These are phyloP conservation scores for Labia minor DNA, from an alignment of 2,888 invertebrate species.

Conservation along the genomic window DNA sequence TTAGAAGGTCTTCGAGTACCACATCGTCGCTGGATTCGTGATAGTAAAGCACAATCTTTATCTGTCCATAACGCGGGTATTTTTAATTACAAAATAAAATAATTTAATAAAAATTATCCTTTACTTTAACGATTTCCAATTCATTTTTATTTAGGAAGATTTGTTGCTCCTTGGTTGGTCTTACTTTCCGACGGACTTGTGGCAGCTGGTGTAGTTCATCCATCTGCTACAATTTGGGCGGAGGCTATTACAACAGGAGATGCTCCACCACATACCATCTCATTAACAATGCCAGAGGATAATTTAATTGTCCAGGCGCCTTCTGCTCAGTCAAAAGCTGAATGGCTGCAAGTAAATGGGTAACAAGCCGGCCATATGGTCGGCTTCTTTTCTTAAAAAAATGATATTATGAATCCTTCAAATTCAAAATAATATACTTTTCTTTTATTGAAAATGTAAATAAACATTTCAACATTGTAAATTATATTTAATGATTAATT, in stretches of 20 bases:
- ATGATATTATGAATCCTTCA: no score
- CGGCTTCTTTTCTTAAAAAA: no score
- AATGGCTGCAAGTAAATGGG: constrained; percentile 50
- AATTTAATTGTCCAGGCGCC: constrained; percentile 53
- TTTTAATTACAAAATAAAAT: no score
- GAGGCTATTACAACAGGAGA: constrained; percentile 36
- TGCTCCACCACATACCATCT: constrained; percentile 45
- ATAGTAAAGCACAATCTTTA: constrained; percentile 60
- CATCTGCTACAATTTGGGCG: constrained; percentile 68
- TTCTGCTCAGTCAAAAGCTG: constrained; percentile 58
- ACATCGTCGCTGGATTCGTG: constrained; percentile 62
- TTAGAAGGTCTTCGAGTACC: constrained; percentile 51
- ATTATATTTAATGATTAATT: no score
- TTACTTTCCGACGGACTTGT: constrained; percentile 72
- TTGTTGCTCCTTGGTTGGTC: constrained; percentile 69
- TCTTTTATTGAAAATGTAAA: no score
- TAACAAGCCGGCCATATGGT: neutral
- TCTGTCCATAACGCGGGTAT: constrained; percentile 49
- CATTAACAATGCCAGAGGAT: constrained; percentile 70
- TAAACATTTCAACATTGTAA: no score
- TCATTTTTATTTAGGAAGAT: constrained; percentile 41
- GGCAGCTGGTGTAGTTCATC: constrained; percentile 52
- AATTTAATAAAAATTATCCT: no score
- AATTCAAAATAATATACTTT: no score
- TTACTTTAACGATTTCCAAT: neutral